phyloP scores from a whole-genome alignment of 2,888 invertebrate genomes.

The Dastarcus helophoroides region DNA sequence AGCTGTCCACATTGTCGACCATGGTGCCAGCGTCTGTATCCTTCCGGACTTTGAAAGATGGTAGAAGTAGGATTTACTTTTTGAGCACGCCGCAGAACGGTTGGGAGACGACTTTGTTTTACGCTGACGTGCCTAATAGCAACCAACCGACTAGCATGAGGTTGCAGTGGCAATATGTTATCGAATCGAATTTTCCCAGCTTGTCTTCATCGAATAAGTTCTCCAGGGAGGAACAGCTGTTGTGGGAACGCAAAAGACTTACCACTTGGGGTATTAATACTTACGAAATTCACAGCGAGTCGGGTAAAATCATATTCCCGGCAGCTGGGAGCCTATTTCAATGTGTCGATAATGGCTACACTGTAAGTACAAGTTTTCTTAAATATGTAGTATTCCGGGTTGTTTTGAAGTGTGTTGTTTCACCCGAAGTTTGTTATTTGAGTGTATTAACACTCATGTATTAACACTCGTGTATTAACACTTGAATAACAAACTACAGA shows the following conservation, averaged over 20 bases:
- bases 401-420: no score
- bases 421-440: no score
- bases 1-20: conserved; percentile 64
- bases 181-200: conserved; percentile 64
- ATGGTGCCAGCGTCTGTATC: conserved; percentile 75
- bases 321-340: conserved; percentile 81
- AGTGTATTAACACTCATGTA: no score
- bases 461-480: no score
- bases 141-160: conserved; percentile 41
- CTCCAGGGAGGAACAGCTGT: conserved; percentile 80
- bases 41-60: conserved; percentile 67
- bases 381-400: no score
- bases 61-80: conserved; percentile 78
- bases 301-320: conserved; percentile 83
- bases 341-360: conserved; percentile 62
- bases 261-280: conserved; percentile 91
- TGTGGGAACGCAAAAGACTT: conserved; percentile 84
- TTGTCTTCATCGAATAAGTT: conserved; percentile 46
- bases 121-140: conserved; percentile 67
- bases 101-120: conserved; percentile 82
- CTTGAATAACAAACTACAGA: no score
- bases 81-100: conserved; percentile 77
- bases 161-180: conserved; percentile 68
- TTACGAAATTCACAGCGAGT: conserved; percentile 72
- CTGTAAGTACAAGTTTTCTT: conserved; percentile 38